Evolutionary conservation across 2,888 invertebrate species (phyloP).

Genomic region (Calameuta pallipes): DNA sequence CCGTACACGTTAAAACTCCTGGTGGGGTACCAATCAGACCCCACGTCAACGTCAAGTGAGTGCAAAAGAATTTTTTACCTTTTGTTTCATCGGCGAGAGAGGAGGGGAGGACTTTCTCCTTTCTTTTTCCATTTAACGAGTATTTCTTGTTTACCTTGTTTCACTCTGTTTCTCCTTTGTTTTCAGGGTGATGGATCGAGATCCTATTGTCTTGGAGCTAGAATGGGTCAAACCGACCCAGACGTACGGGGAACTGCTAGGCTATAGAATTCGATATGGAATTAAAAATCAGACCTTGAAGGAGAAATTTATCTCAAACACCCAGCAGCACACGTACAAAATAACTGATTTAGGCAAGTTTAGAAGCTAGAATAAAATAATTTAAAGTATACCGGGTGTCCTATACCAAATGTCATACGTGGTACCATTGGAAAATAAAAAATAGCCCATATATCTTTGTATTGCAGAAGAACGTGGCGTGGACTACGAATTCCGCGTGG

Average conservation of each 20-base stretch:
- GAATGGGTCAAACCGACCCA: slow-evolving; percentile 93
- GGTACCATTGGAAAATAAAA: not conserved
- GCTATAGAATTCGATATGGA: slow-evolving; percentile 89
- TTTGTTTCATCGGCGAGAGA: not conserved
- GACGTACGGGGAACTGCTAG: slow-evolving; percentile 89
- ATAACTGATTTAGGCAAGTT: slow-evolving; percentile 76
- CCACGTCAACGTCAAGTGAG: slow-evolving; percentile 82
- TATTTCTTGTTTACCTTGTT: not conserved
- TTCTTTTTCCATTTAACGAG: not conserved
- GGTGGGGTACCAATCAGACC: slow-evolving; percentile 93
- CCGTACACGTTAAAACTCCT: slow-evolving; percentile 88
- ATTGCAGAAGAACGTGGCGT: slow-evolving; percentile 81
- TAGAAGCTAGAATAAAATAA: not conserved
- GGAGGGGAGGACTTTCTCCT: not conserved
- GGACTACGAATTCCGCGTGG: slow-evolving; percentile 96
- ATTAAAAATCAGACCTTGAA: slow-evolving; percentile 83
- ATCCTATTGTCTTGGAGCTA: slow-evolving; percentile 88
- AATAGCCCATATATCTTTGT: not conserved
- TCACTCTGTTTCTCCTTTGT: not conserved
- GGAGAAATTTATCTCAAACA: slow-evolving; percentile 78
- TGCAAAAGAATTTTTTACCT: slow-evolving; percentile 19
- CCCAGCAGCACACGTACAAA: slow-evolving; percentile 76
- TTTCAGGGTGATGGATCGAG: slow-evolving; percentile 83
- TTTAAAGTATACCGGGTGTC: too few species aligned
- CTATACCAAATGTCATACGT: not conserved